A percentile compares a stretch with the other conserved stretches of the same genome.
These are phyloP conservation scores for Andrena fulva DNA, from an alignment of 2,888 invertebrate genomes.

Conservation along the genomic window DNA sequence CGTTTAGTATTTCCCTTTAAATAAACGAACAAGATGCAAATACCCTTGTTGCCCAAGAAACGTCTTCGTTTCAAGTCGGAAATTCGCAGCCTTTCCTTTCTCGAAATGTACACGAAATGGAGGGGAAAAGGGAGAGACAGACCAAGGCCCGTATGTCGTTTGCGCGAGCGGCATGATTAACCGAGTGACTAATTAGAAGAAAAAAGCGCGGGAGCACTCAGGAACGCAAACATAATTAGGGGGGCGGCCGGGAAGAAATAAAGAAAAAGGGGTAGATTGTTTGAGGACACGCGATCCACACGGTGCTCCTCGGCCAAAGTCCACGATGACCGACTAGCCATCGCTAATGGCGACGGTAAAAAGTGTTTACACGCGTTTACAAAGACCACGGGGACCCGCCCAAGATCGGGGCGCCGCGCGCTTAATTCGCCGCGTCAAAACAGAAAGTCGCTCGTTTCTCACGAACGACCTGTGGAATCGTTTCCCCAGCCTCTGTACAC, in stretches of 20 bases:
- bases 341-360: slow-evolving; percentile 81
- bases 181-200: slow-evolving; percentile 80
- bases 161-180: slow-evolving; percentile 74
- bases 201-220: slow-evolving; percentile 80
- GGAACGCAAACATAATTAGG: slow-evolving; percentile 83
- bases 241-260: slow-evolving; percentile 71
- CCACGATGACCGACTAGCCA: slow-evolving; percentile 78
- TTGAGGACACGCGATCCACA: slow-evolving; percentile 83
- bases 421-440: slow-evolving; percentile 45
- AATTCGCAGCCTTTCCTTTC: slow-evolving; percentile 34
- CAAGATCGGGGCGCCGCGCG: slow-evolving; percentile 62
- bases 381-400: slow-evolving; percentile 68
- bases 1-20: neutral
- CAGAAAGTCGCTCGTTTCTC: slow-evolving; percentile 56
- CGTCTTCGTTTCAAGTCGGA: slow-evolving; percentile 26
- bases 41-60: slow-evolving; percentile 33
- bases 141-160: slow-evolving; percentile 19
- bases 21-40: slow-evolving; percentile 4
- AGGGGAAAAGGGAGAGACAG: neutral
- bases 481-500: neutral
- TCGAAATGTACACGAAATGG: slow-evolving; percentile 13
- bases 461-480: slow-evolving; percentile 43
- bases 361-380: slow-evolving; percentile 78
- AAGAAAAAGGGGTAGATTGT: slow-evolving; percentile 81
- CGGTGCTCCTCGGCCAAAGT: slow-evolving; percentile 71